Evolutionary conservation across 2,113 vertebrate genomes (phyloP), one percentile per base, ranked within the genome.

Genomic region (Pedetes capensis): DNA sequence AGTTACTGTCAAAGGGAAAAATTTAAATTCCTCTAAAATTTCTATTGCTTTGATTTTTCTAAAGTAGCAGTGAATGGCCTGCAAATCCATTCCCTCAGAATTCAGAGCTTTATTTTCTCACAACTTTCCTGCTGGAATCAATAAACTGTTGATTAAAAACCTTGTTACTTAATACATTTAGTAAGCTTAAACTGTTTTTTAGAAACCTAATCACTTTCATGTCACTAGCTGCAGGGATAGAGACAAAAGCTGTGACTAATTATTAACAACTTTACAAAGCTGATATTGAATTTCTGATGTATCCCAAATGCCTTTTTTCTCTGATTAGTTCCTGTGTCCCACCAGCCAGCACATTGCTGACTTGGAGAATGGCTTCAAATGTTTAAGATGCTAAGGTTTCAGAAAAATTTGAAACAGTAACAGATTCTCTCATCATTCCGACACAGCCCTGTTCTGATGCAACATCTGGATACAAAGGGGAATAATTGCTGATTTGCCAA

Each of bases 281-380:
- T 98, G 97, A 98, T 98, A 98, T 98, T 98, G 97, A 98, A 98
- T 98, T 98, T 98, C 98, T 99, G 98, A 99, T 98, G 97, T 97
- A 94, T 98, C 98, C 98, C 98, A 97, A 93, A 97, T 97, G 98
- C 97, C 90, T 93, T 92, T 94, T 96, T 96, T 96, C 95, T 97
- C 90, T 95, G 97, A 97, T 97, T 96, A 93, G 97, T 98, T 98
- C 98, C 96, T 96, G 75, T 96, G 95, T 97, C 96, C 98, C 94
- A 84, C 91, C 95, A 97, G 97, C 97, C 97, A 95, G 96, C 98
- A 97, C 96, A 22, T 39, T 84, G 96, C 87, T 98, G 96, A 96
- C 93, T 97, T 92, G 72, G 96, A 95, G 87, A 97, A 95, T 88
- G 95, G 53, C 95, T 96, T 86, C 49, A 3, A n/a, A 32, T 75